A percentile compares a stretch with the other conserved stretches of the same genome.
These are phyloP conservation scores for Drosophila lacicola DNA, from an alignment of 2,888 invertebrate genomes.

Conservation along the genomic window DNA sequence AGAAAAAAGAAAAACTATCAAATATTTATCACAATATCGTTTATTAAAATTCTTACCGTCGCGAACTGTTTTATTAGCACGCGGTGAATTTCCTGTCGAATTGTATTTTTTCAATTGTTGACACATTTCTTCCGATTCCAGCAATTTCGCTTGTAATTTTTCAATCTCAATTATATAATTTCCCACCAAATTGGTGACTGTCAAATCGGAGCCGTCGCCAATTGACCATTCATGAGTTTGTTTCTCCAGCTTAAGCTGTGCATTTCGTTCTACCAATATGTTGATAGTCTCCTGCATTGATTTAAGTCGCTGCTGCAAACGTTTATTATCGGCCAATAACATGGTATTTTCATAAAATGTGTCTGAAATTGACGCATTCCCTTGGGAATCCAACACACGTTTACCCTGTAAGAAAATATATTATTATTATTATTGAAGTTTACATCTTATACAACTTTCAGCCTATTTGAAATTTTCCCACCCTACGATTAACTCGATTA, in stretches of 20 bases:
- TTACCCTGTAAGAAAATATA: conserved; percentile 88
- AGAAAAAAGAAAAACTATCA: neutral
- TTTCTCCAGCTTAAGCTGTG: conserved; percentile 92
- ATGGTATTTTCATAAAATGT: conserved; percentile 98
- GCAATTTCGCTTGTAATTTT: conserved; percentile 93
- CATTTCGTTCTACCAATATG: conserved; percentile 92
- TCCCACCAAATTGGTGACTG: conserved; percentile 90
- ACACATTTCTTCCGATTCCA: conserved; percentile 94
- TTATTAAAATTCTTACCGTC: conserved; percentile 57
- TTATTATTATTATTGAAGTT: neutral
- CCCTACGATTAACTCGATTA: too few relatives aligned
- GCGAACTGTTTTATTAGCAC: conserved; percentile 35
- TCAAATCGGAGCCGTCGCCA: conserved; percentile 84
- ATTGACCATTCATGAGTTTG: conserved; percentile 85
- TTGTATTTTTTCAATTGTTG: conserved; percentile 88
- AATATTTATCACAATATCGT: neutral
- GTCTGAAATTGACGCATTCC: conserved; percentile 95
- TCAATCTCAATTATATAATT: conserved; percentile 96
- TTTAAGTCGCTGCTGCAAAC: conserved; percentile 94
- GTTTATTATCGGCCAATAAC: conserved; percentile 94
- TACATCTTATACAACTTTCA: neutral
- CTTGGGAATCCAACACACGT: conserved; percentile 93
- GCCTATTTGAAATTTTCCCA: neutral
- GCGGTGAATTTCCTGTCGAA: conserved; percentile 32
- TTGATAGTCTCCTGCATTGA: conserved; percentile 98